Base-by-base conservation (phyloP, 1,140 invertebrate genomes). In the Protaetia brevitarsis region DNA sequence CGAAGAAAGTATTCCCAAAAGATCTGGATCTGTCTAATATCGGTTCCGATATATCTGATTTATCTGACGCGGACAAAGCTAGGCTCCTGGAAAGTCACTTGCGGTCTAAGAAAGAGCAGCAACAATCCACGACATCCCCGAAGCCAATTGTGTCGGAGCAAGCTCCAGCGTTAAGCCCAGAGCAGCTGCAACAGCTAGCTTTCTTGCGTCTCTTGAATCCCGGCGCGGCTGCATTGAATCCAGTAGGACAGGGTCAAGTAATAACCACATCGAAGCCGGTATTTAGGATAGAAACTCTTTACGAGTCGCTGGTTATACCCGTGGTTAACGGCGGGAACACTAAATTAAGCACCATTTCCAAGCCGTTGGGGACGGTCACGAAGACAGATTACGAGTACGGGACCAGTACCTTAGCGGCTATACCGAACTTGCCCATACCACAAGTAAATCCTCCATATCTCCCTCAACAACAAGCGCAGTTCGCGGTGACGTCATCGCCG, bases 271-370 rank as follows among this genome's bases (percentile, higher is more conserved):
- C 90, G 0, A 87, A 86, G 68, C 91, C 91, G 0, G 80, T 93
- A 0, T 72, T 91, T 0, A 88, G 87, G 72, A 80, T 89, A 10
- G 89, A 92, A 74, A 93, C 91, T 0, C 68, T 93, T 1, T 93
- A 88, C 75, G 90, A 93, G 74, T 90, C 90, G 0, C 90, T 92
- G 71, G 86, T 92, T 0, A 86, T 93, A 63, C 91, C 92, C 0
- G 74, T 93, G 0, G 85, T 90, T 23, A 89, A 89, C 68, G 89
- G 88, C 5, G 85, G 85, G 10, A 88, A 84, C 66, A 93, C 90
- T 0, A 80, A 89, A 10, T 86, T 86, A 29, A 91, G 88, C 65
- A 94, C 92, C 0, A 81, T 94, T 11, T 90, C 90, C 0, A 77
- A 77, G 64, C 28, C 73, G 7, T 84, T 92, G 10, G 89, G 85